Conservation (phyloP, 2,797 vertebrate genomes). For the Vultur gryphus region DNA sequence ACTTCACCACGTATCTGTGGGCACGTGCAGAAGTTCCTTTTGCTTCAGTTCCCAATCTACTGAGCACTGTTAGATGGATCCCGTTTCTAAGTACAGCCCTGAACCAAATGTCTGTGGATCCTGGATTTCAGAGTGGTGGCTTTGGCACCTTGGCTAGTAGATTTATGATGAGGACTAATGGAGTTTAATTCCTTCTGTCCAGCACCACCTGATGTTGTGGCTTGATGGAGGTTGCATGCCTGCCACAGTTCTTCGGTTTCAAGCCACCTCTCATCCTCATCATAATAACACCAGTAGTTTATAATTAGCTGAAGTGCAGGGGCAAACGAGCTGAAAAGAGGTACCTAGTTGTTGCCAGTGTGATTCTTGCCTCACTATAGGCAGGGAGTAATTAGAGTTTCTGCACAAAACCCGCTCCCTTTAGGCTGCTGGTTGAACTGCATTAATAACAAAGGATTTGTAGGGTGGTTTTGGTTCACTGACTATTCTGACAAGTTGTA, state of each 20-base stretch:
- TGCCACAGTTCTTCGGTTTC: not conserved
- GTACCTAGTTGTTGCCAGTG: not conserved
- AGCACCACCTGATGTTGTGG: not conserved
- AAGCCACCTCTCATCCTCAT: not conserved
- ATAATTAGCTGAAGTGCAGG: not conserved
- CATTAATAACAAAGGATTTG: not conserved
- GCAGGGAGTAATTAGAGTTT: not conserved
- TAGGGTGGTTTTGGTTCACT: not conserved
- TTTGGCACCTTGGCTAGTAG: not conserved
- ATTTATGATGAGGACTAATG: not conserved
- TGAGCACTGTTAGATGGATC: not conserved
- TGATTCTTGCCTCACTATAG: not conserved
- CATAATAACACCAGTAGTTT: not conserved
- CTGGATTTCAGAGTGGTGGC: not conserved
- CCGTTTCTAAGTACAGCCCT: not conserved
- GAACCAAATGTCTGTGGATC: not conserved
- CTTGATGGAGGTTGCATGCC: not conserved
- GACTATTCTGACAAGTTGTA: conserved; percentile 30
- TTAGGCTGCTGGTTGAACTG: not conserved
- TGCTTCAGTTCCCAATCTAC: not conserved
- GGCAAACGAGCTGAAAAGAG: not conserved
- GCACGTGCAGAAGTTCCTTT: not conserved
- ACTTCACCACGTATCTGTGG: not conserved
- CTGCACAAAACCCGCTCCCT: not conserved
- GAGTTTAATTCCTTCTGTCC: not conserved